A percentile compares a stretch with the other conserved stretches of the same genome.
Conservation (phyloP, 2,113 vertebrate species). For the Anguilla rostrata region DNA sequence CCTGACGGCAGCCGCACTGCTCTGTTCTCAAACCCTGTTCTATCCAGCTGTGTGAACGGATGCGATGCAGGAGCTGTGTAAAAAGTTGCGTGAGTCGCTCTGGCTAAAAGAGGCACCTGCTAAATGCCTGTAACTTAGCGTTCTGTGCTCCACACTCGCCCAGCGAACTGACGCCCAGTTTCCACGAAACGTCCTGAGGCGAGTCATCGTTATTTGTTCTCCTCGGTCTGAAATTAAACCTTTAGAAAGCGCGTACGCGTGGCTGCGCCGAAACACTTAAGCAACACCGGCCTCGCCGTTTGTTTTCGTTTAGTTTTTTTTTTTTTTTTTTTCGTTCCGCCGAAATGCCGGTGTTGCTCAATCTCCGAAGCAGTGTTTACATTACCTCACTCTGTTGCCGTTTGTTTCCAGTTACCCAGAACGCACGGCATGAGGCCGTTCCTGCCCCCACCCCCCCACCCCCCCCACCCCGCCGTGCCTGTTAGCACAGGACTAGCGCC, state of each 20-base stretch:
- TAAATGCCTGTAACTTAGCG: too few species aligned
- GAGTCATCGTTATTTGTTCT: too few species aligned
- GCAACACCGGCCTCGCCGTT: not conserved
- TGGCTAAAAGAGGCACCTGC: too few species aligned
- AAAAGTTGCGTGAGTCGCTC: too few species aligned
- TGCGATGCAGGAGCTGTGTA: too few species aligned
- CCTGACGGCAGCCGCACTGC: too few species aligned
- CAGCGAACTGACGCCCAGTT: not conserved
- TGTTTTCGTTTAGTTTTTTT: too few species aligned
- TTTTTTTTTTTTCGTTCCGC: not conserved
- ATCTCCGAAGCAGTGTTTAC: not conserved
- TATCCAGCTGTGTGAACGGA: too few species aligned
- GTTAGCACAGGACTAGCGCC: slow-evolving; percentile 2
- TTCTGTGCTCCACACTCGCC: too few species aligned
- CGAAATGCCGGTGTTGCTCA: not conserved
- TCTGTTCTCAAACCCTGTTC: too few species aligned
- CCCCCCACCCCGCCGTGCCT: not conserved
- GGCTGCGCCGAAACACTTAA: not conserved
- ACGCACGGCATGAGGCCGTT: not conserved
- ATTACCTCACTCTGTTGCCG: not conserved
- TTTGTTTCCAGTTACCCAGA: not conserved
- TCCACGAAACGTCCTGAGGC: not conserved
- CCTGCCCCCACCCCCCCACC: too few species aligned
- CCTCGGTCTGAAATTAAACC: not conserved
- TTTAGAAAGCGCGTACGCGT: not conserved